Percentiles rank a stretch among this genome's conserved stretches.
These are phyloP conservation scores for Bugula neritina DNA, from an alignment of 2,888 invertebrate species.

Conservation along the genomic window DNA sequence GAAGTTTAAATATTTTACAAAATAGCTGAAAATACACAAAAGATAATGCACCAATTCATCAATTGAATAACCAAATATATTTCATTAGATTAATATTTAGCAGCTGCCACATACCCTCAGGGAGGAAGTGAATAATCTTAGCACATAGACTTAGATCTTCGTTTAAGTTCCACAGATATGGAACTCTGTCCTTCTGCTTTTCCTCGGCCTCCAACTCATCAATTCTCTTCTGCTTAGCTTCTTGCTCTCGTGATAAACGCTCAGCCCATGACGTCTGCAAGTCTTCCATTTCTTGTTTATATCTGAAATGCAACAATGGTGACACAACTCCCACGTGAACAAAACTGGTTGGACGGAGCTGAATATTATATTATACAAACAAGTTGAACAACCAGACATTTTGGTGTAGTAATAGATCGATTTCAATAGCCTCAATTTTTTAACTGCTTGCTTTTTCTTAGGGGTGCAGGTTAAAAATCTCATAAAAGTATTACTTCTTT, in stretches of 20 bases:
- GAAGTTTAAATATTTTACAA: no score
- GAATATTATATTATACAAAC: no score
- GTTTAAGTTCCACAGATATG: slow-evolving; percentile 36
- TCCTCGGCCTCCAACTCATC: slow-evolving; percentile 27
- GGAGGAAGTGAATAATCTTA: slow-evolving; percentile 32
- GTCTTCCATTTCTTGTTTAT: slow-evolving; percentile 35
- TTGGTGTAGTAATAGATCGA: no score
- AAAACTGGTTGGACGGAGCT: no score
- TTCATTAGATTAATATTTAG: background rate
- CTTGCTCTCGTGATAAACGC: slow-evolving; percentile 28
- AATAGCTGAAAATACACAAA: no score
- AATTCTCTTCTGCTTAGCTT: slow-evolving; percentile 12
- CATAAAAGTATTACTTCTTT: no score
- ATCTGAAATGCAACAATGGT: no score
- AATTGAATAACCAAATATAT: background rate
- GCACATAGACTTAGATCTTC: slow-evolving; percentile 36
- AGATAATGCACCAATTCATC: background rate
- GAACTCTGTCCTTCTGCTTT: slow-evolving; percentile 32
- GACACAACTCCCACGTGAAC: no score
- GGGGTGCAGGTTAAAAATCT: no score
- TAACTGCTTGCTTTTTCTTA: no score
- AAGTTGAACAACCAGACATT: no score
- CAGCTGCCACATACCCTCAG: background rate
- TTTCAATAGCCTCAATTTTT: no score
- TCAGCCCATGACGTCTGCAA: slow-evolving; percentile 32